phyloP scores from a whole-genome alignment of 2,797 vertebrate genomes.

The Arrhamphus sclerolepis region DNA sequence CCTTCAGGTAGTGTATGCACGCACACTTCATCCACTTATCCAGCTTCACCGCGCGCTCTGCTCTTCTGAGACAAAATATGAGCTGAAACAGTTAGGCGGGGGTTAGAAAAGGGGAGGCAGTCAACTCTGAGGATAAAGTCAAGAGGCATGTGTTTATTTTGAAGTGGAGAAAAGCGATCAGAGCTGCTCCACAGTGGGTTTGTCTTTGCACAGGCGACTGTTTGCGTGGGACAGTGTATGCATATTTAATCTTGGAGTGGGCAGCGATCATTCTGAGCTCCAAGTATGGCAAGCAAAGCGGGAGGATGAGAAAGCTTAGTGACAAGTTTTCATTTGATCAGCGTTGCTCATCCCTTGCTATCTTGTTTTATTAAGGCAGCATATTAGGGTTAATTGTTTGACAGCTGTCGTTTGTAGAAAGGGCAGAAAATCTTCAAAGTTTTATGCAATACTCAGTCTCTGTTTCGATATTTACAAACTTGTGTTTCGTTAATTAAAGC shows the following conservation, averaged over 20 bases:
- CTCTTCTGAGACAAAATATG: conserved; percentile 21
- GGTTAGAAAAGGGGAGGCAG: neutral
- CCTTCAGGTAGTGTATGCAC: conserved; percentile 62
- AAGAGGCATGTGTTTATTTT: conserved; percentile 50
- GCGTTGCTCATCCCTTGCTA: conserved; percentile 1
- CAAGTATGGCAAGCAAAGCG: conserved; percentile 38
- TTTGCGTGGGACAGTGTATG: conserved; percentile 66
- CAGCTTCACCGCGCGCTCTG: conserved; percentile 1
- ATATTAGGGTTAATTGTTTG: neutral
- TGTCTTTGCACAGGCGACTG: conserved; percentile 41
- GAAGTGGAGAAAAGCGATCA: conserved; percentile 24
- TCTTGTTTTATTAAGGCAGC: too few species aligned
- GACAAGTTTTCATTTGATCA: conserved; percentile 34
- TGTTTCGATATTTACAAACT: neutral
- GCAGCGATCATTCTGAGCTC: conserved; percentile 52
- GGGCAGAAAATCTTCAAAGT: neutral
- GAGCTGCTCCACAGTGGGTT: conserved; percentile 25
- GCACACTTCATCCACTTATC: conserved; percentile 32
- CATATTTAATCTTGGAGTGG: conserved; percentile 73
- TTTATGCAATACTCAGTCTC: neutral
- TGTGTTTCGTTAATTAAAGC: neutral
- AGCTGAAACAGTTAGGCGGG: neutral
- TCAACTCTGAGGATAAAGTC: conserved; percentile 32
- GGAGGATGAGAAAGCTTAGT: conserved; percentile 22
- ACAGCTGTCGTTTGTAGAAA: neutral